Conservation (phyloP, 2,888 invertebrate species). For the Mayetiola destructor region DNA sequence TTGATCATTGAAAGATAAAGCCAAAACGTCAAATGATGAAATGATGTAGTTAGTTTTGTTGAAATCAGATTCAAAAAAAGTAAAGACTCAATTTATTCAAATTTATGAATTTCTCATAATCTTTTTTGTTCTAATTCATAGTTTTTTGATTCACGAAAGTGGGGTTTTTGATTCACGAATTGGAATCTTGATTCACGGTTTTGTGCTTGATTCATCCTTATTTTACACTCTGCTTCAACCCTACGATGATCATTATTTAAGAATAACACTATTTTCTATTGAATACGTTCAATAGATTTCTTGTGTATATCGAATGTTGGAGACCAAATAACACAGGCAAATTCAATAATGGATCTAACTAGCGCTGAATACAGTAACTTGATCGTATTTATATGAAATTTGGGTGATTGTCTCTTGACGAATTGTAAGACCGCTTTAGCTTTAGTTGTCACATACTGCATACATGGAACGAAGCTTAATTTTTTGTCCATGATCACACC, state of each 20-base stretch:
- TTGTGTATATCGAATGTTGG: background rate
- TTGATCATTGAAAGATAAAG: no score
- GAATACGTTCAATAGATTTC: background rate
- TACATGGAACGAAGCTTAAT: background rate
- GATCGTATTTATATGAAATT: background rate
- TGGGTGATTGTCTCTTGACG: background rate
- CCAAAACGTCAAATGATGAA: no score
- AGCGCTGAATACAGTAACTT: background rate
- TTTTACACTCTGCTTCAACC: no score
- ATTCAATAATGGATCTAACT: background rate
- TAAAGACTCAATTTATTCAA: no score
- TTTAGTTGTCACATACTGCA: background rate
- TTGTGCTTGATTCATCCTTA: no score
- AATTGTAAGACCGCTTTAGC: background rate
- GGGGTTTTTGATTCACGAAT: no score
- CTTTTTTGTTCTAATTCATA: no score
- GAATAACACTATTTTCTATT: background rate
- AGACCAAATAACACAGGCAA: background rate
- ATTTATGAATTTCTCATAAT: no score
- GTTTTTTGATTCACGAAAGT: no score
- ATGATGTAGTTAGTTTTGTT: no score
- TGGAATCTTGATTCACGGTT: no score
- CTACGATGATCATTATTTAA: background rate
- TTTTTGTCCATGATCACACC: background rate
- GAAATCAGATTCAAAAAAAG: no score